Base-by-base conservation (phyloP, 2,888 invertebrate species). In the Drosophila mimetica region DNA sequence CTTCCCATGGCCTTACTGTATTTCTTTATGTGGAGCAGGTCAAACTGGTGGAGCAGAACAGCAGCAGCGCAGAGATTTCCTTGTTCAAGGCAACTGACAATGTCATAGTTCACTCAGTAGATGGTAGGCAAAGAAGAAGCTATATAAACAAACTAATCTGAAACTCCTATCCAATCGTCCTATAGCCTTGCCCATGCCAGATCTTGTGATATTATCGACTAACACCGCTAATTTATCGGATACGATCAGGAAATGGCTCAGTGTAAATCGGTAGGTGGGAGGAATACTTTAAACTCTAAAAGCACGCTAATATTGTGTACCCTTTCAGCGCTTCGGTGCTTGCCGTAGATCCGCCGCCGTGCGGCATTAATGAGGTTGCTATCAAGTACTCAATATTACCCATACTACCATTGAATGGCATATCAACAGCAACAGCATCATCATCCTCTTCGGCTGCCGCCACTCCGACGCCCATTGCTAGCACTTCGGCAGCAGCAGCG, bases 1-100 rank as follows among this genome's bases (percentile, higher is more conserved):
- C 96, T 55, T 95, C 96, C 86, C 97, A 97, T 91, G 96, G 97
- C 52, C 95, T 96, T 0, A 94, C 94, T 74, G 95, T 95, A 1
- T 92, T 94, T 50, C 93, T 96, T 2, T 94, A 93, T 83, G 91
- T 93, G 2, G 92, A 92, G 48, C 91, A 94, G 22, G 92, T 93
- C 48, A 52, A 85, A 16, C 91, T 92, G 41, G 86, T 92, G 39
- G 91, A 92, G 46, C 91, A 94, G 25, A 92, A 94, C 55, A 65
- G 42, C 39, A 67, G 41, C 32, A 93, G 93, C 76, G 73, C 79
- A 44, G 96, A 96, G 90, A 90, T 96, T 22, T 92, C 93, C 41
- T 91, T 96, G 37, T 96, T 95, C 88, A 93, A 93, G 87, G 92
- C 95, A 65, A 95, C 95, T 0, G 93, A 93, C 34, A 94, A 94